phyloP scores from a whole-genome alignment of 2,888 invertebrate species.

The Ornithoptera priamus region DNA sequence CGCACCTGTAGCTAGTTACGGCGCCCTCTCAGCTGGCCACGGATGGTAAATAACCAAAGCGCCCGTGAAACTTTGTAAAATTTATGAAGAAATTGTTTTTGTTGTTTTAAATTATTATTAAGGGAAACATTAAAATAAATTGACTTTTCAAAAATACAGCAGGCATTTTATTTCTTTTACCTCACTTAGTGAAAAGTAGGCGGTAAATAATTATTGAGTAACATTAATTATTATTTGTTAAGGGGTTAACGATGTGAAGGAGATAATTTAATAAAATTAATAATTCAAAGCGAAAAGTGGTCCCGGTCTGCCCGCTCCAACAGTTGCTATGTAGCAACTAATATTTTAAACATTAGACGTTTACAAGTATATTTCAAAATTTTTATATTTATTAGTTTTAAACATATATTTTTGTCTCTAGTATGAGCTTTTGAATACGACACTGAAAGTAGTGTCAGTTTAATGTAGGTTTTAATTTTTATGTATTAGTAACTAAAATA shows the following conservation, averaged over 20 bases:
- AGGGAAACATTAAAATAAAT: slow-evolving; percentile 24
- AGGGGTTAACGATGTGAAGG: not conserved
- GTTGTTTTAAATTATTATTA: slow-evolving; percentile 29
- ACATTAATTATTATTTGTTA: not conserved
- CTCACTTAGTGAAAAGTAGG: not conserved
- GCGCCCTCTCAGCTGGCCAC: slow-evolving; percentile 42
- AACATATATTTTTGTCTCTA: too few species aligned
- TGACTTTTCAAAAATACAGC: slow-evolving; percentile 19
- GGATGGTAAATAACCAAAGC: slow-evolving; percentile 45
- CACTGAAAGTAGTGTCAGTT: too few species aligned
- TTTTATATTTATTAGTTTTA: too few species aligned
- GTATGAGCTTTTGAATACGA: too few species aligned
- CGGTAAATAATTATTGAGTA: not conserved
- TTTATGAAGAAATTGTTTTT: slow-evolving; percentile 22
- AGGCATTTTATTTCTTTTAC: slow-evolving; percentile 6
- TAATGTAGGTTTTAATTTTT: too few species aligned
- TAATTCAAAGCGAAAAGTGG: too few species aligned
- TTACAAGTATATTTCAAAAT: too few species aligned
- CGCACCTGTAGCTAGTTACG: slow-evolving; percentile 28
- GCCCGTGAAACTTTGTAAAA: slow-evolving; percentile 33
- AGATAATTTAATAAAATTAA: not conserved
- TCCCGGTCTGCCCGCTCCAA: too few species aligned
- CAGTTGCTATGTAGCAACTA: too few species aligned
- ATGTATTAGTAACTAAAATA: too few species aligned
- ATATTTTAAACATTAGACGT: too few species aligned